Evolutionary conservation across 2,888 invertebrate species (phyloP), one percentile per base, ranked within the genome.

Genomic region (Timema podura): DNA sequence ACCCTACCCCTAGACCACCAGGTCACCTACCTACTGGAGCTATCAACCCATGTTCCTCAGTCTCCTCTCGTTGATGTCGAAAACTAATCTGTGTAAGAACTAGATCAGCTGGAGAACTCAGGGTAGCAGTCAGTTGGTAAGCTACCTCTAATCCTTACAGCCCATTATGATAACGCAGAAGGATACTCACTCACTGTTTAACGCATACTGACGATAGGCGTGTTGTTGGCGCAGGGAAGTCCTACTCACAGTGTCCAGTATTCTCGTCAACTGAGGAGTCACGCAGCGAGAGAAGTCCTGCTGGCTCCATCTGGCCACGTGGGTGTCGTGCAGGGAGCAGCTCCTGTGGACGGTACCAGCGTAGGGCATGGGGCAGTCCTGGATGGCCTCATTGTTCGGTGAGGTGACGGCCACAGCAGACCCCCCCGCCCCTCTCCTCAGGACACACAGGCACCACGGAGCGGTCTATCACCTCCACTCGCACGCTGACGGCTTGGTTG

Each of bases 261-360:
- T 13, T 11, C 61, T 30, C 3, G 61, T 10, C 30, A 61, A 45
- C 2, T 15, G 30, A 7, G 61, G 61, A 45, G 30, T 45, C 44
- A 89, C 82, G 78, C 93, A 93, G 30, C 84, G 84, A 1, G 91
- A 90, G 78, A 91, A 93, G 79, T 93, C 91, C 0, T 93, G 90
- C 64, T 85, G 80, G 75, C 87, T 85, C 93, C 93, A 93, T 73
- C 87, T 87, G 0, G 91, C 89, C 44, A 86, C 87, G 51, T 86
- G 87, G 16, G 85, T 82, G 76, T 87, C 87, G 49, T 83, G 83
- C 76, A 89, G 84, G 57, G 84, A 83, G 76, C 90, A 90, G 48
- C 85, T 81, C 65, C 89, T 80, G 1, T 80, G 79, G 8, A 85
- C 84, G 49, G 81, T 80, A 0, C 86, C 85, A 10, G 74, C 74